phyloP scores from a whole-genome alignment of 2,888 invertebrate genomes.

The Troides aeacus region DNA sequence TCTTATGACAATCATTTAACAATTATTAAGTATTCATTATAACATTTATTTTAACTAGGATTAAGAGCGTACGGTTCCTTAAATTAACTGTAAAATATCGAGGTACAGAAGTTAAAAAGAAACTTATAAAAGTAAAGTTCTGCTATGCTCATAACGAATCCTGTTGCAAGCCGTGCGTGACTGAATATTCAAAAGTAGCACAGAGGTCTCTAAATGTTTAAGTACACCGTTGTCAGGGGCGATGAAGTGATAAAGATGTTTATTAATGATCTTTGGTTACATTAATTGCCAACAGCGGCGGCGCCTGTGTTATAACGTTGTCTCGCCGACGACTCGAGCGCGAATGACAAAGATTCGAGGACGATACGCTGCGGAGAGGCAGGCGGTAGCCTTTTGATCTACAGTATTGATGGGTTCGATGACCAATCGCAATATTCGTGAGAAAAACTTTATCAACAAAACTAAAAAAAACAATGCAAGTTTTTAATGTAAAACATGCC shows the following conservation, averaged over 20 bases:
- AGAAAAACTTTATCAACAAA: constrained; percentile 32
- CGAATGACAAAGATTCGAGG: constrained; percentile 73
- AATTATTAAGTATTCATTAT: too few species aligned
- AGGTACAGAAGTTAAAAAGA: constrained; percentile 46
- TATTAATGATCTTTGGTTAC: constrained; percentile 77
- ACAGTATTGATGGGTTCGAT: constrained; percentile 60
- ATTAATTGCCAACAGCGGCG: constrained; percentile 77
- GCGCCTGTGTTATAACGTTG: constrained; percentile 65
- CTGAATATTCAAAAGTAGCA: constrained; percentile 68
- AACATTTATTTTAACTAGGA: neutral
- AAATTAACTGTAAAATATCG: constrained; percentile 3
- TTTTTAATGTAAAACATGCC: neutral
- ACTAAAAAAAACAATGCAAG: neutral
- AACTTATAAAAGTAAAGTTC: constrained; percentile 41
- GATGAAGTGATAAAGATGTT: constrained; percentile 78
- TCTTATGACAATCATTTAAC: too few species aligned
- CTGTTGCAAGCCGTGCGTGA: constrained; percentile 68
- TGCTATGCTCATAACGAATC: constrained; percentile 38
- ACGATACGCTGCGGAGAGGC: constrained; percentile 59
- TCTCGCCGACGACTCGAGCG: constrained; percentile 58
- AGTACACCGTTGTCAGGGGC: constrained; percentile 66
- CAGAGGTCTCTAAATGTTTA: constrained; percentile 63
- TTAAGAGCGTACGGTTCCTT: neutral
- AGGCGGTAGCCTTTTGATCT: constrained; percentile 67
- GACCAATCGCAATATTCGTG: constrained; percentile 70